Percentiles rank a stretch among this genome's conserved stretches.
These are phyloP conservation scores for Cosmopolites sordidus DNA, from an alignment of 2,888 invertebrate genomes.

Conservation along the genomic window DNA sequence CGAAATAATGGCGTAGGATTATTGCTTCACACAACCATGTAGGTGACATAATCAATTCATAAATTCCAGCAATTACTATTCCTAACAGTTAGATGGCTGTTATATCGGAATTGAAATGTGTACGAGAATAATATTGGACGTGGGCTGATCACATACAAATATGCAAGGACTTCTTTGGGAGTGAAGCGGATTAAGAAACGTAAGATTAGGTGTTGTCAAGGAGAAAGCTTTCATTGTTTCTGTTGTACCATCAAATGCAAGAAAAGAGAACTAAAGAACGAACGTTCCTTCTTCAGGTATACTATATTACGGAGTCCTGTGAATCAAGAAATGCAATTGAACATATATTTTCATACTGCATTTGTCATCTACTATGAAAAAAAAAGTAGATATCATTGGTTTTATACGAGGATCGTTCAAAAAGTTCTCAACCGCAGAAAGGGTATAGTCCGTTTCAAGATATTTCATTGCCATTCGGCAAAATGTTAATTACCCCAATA, in stretches of 20 bases:
- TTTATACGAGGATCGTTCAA: too few species aligned
- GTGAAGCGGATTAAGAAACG: constrained; percentile 24
- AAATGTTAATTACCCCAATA: too few species aligned
- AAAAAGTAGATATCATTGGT: too few species aligned
- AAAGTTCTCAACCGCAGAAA: too few species aligned
- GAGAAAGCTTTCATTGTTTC: constrained; percentile 18
- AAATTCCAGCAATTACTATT: constrained; percentile 20
- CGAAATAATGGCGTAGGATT: background rate
- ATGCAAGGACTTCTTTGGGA: constrained; percentile 25
- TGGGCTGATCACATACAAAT: constrained; percentile 19
- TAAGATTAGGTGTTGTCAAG: constrained; percentile 23
- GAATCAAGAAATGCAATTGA: too few species aligned
- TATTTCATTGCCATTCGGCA: too few species aligned
- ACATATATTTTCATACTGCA: too few species aligned
- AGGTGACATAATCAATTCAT: constrained; percentile 18
- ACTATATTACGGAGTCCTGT: too few species aligned
- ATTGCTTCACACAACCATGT: constrained; percentile 5
- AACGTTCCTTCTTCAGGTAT: background rate
- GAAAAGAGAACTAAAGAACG: background rate
- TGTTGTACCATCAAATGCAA: background rate
- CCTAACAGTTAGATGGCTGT: constrained; percentile 15
- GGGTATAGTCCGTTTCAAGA: too few species aligned
- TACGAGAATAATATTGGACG: constrained; percentile 15
- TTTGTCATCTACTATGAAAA: too few species aligned
- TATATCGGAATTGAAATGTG: constrained; percentile 20